These are phyloP conservation scores for Amblyraja radiata DNA, from an alignment of 2,797 vertebrate genomes.

Conservation along the genomic window DNA sequence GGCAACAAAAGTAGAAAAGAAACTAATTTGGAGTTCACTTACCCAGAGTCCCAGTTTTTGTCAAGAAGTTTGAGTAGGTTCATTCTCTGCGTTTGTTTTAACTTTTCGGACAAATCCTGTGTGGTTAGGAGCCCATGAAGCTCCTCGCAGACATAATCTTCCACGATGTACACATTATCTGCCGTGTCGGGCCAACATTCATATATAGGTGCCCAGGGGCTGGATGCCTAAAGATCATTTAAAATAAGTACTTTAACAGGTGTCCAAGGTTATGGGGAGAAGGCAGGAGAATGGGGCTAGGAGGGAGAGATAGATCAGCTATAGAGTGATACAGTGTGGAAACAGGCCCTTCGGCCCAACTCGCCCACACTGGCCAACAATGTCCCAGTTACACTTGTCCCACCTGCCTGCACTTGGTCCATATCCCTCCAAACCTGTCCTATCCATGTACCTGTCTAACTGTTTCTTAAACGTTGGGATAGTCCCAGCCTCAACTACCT, in stretches of 20 bases:
- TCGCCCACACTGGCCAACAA: too few relatives aligned
- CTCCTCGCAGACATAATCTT: slow-evolving; percentile 64
- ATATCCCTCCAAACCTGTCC: too few relatives aligned
- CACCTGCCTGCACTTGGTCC: too few relatives aligned
- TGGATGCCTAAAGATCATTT: slow-evolving; percentile 50
- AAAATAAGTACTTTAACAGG: background rate
- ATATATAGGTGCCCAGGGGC: slow-evolving; percentile 58
- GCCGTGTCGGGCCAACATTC: slow-evolving; percentile 46
- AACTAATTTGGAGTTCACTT: slow-evolving; percentile 38
- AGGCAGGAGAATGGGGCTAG: too few relatives aligned
- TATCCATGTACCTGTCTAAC: too few relatives aligned
- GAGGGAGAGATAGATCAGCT: too few relatives aligned
- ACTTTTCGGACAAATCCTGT: slow-evolving; percentile 46
- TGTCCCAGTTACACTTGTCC: too few relatives aligned
- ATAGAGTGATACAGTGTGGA: too few relatives aligned
- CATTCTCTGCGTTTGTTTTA: slow-evolving; percentile 57
- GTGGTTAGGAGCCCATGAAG: slow-evolving; percentile 57
- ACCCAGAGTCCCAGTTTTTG: slow-evolving; percentile 67
- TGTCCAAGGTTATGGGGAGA: too few relatives aligned
- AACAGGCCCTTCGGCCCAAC: too few relatives aligned
- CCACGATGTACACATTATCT: slow-evolving; percentile 50
- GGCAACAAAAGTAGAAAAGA: background rate
- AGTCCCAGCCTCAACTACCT: too few relatives aligned
- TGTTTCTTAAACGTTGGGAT: too few relatives aligned
- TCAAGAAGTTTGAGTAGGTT: slow-evolving; percentile 57